phyloP scores from a whole-genome alignment of 2,113 vertebrate species.

The Crotalus viridis region DNA sequence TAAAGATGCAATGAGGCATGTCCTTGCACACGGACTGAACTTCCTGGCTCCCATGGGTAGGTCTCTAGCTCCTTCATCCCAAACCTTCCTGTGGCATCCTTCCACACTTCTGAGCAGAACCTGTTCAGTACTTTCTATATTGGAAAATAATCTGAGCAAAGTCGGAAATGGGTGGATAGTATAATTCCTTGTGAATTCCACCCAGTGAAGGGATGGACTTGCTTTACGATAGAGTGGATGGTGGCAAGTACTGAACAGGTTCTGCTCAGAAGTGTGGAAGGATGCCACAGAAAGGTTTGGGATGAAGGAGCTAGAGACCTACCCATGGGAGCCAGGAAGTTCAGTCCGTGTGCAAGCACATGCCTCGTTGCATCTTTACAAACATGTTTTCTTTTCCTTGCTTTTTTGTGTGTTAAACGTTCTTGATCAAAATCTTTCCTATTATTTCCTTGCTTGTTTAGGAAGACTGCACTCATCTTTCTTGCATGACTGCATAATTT shows the following conservation, averaged over 20 bases:
- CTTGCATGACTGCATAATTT: neutral
- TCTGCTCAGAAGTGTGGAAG: neutral
- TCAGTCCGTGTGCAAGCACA: neutral
- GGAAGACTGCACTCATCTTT: neutral
- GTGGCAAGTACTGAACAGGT: neutral
- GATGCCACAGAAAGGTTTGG: neutral
- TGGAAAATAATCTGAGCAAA: neutral
- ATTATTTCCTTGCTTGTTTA: neutral
- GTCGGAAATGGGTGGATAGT: neutral
- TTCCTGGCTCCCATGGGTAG: neutral
- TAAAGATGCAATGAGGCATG: neutral
- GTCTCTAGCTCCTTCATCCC: neutral
- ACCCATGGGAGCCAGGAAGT: neutral
- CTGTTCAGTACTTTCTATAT: neutral
- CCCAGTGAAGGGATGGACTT: neutral
- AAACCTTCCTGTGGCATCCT: neutral
- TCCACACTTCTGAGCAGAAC: neutral
- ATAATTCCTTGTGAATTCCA: neutral
- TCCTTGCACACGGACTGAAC: neutral
- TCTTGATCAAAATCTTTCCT: neutral
- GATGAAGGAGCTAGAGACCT: neutral
- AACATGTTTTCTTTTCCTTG: neutral
- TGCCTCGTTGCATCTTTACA: neutral
- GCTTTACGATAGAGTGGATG: neutral
- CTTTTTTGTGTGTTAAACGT: neutral